Base-by-base conservation (phyloP, 1,140 invertebrate genomes). In the Drosophila quadrilineata region DNA sequence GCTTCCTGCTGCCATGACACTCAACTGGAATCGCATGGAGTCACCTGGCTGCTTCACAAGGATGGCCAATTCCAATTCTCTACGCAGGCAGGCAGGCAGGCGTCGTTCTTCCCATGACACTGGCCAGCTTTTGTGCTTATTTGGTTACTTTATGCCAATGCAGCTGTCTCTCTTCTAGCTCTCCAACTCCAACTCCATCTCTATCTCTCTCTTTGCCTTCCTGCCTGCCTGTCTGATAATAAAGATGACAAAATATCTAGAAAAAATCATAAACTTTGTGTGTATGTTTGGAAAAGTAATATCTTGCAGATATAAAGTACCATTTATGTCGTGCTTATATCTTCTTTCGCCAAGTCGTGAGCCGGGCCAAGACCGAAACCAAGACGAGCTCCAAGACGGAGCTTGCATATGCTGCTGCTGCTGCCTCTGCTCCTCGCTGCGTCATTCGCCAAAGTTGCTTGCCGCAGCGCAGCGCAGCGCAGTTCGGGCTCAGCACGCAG, bases 291-390 rank as follows among this genome's bases (percentile, higher is more conserved):
- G 79, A 82, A 87, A 87, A 87, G 82, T 87, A 77, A 87, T 84
- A 84, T 76, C 84, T 75, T 63, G 66, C 70, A 82, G 84, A 87
- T 84, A 87, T 87, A 87, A 87, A 87, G 76, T 87, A 87, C 76
- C 84, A 82, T 87, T 87, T 87, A 87, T 87, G 84, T 87, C 84
- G 84, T 84, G 84, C 67, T 87, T 87, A 87, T 87, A 84, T 87
- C 84, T 77, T 87, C 79, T 79, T 87, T 77, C 76, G 67, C 84
- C 57, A 85, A 84, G 77, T 84, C 77, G 77, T 84, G 77, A 66
- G 63, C n/a, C n/a, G n/a, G n/a, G n/a, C n/a, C n/a, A n/a, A n/a
- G n/a, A n/a, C n/a, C n/a, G 36, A 66, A 36, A 59, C 58, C 45
- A 59, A 58, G 46, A 57, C 43, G 26, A 49, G 43, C 29, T 17